Conservation (phyloP, 2,113 vertebrate species). For the Serinus canaria region DNA sequence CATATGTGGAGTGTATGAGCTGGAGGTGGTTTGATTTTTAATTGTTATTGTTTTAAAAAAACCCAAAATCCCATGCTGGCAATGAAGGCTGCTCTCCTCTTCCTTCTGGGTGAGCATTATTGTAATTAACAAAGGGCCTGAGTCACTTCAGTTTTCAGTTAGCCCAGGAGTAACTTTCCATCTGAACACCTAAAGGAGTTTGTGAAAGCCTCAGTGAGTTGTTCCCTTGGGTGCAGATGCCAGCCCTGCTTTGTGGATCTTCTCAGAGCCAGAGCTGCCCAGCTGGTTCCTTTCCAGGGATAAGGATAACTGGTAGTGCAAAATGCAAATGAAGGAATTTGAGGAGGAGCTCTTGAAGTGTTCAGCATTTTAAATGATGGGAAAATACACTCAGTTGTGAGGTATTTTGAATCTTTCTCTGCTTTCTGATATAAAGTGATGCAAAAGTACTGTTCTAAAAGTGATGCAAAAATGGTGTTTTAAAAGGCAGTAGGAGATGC, state of each 20-base stretch:
- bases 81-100: not conserved
- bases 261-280: not conserved
- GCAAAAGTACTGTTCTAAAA: not conserved
- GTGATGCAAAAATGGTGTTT: not conserved
- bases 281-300: slow-evolving; percentile 36
- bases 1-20: not conserved
- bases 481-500: not conserved
- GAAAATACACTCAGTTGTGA: not conserved
- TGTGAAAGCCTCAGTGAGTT: not conserved
- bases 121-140: not conserved
- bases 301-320: not conserved
- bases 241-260: slow-evolving; percentile 1
- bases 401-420: not conserved
- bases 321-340: not conserved
- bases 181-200: slow-evolving; percentile 17
- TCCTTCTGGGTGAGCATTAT: not conserved
- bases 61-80: not conserved
- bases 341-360: not conserved
- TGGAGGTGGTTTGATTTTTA: not conserved
- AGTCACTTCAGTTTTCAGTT: not conserved
- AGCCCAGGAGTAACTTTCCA: not conserved
- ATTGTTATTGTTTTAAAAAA: not conserved
- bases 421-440: not conserved
- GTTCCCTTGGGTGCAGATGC: slow-evolving; percentile 10
- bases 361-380: not conserved